A percentile compares a stretch with the other conserved stretches of the same genome.
Evolutionary conservation across 2,113 vertebrate species (phyloP).

Genomic region (Sceloporus tristichus): DNA sequence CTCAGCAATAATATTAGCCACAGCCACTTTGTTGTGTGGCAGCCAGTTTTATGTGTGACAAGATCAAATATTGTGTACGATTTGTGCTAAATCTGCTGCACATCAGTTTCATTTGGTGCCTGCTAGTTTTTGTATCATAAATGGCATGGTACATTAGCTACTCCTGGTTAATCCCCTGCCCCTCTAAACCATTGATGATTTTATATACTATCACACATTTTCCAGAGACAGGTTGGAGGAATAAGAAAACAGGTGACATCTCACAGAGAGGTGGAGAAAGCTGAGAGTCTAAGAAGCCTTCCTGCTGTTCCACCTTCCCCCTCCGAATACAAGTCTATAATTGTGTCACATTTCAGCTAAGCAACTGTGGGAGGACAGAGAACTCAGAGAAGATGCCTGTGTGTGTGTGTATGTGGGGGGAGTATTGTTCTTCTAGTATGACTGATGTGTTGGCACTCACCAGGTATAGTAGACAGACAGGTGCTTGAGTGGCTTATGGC

Average conservation of each 20-base stretch:
- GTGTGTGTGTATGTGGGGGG: neutral
- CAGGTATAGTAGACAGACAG: constrained; percentile 21
- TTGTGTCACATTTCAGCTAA: constrained; percentile 22
- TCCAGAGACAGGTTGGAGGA: neutral
- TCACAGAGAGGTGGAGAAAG: neutral
- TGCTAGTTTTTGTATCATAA: neutral
- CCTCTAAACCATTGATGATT: neutral
- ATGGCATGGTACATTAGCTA: neutral
- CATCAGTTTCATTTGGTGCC: neutral
- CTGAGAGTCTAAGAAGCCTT: neutral
- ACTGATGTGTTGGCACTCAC: constrained; percentile 1
- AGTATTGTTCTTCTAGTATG: constrained; percentile 23
- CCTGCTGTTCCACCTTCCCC: neutral
- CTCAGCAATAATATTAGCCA: neutral
- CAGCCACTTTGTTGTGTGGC: neutral
- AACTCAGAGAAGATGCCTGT: constrained; percentile 17
- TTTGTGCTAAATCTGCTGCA: neutral
- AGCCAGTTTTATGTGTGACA: neutral
- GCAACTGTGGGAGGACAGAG: neutral
- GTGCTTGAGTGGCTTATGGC: neutral
- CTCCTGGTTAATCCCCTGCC: neutral
- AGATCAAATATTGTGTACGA: neutral
- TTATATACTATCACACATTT: neutral
- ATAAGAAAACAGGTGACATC: constrained; percentile 4
- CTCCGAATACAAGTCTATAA: constrained; percentile 27